phyloP scores from a whole-genome alignment of 2,888 invertebrate genomes.

The Malthinus seriepunctatus region DNA sequence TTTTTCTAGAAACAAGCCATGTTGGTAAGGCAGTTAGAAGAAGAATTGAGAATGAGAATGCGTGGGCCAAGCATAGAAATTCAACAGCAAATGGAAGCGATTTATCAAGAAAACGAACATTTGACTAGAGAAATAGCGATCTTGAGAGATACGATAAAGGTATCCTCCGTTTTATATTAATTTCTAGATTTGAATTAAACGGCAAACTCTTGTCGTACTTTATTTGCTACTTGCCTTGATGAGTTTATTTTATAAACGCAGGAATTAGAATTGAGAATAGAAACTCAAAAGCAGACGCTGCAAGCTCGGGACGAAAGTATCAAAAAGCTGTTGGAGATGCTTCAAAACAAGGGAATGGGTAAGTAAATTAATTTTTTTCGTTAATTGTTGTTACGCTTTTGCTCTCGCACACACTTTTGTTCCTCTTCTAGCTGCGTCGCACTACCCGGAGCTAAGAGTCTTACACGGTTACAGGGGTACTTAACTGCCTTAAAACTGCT shows the following conservation, averaged over 20 bases:
- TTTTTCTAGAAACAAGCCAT: constrained; percentile 88
- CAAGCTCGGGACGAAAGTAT: constrained; percentile 97
- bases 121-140: constrained; percentile 91
- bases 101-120: constrained; percentile 93
- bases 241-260: constrained; percentile 51
- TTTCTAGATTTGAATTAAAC: too few relatives aligned
- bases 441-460: constrained; percentile 42
- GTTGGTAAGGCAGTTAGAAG: constrained; percentile 90
- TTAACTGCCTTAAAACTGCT: constrained; percentile 32
- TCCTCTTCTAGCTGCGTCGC: constrained; percentile 34
- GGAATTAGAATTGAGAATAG: constrained; percentile 95
- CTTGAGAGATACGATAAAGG: constrained; percentile 91
- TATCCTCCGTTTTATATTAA: constrained; percentile 45
- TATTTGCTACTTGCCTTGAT: background rate
- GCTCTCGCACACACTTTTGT: constrained; percentile 26
- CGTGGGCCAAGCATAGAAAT: constrained; percentile 88
- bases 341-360: constrained; percentile 97
- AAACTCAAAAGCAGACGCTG: constrained; percentile 97
- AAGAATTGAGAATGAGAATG: constrained; percentile 86
- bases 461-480: constrained; percentile 45
- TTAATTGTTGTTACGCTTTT: constrained; percentile 27
- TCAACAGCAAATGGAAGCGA: constrained; percentile 89
- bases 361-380: constrained; percentile 54
- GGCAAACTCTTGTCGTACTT: background rate
- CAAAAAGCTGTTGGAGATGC: constrained; percentile 97